Evolutionary conservation across 2,888 invertebrate species (phyloP), one percentile per base, ranked within the genome.

Genomic region (Lissonota sp.): DNA sequence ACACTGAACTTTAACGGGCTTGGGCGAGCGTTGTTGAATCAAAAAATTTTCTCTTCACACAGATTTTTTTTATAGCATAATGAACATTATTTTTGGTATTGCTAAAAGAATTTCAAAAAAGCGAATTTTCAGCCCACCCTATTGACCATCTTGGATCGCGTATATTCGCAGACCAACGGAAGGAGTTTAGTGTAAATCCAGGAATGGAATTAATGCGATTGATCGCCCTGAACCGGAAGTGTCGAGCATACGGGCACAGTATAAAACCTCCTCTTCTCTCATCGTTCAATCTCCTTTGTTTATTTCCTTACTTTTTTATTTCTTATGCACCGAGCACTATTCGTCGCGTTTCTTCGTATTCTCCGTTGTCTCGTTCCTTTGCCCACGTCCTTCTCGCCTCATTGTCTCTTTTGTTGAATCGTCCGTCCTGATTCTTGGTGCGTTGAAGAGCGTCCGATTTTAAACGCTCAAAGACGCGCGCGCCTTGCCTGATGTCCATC

Each of bases 131-230:
- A n/a, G n/a, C n/a, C n/a, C n/a, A n/a, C n/a, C n/a, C n/a, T n/a
- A n/a, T n/a, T n/a, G n/a, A n/a, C n/a, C n/a, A n/a, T n/a, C n/a
- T 26, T 26, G 26, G 26, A 26, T 26, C 26, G 26, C 26, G 26
- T 26, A 26, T 26, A 26, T 26, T 26, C 3, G 26, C 26, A 26
- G 26, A 26, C 26, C 26, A 26, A 3, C 53, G 39, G 8, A 42
- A 16, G 14, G 62, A 42, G 51, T n/a, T 39, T 39, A 40, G 67
- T 26, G 78, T 51, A 67, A 72, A 72, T 79, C 53, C 67, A 67
- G 67, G 53, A 49, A n/a, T 62, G 80, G 60, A 76, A 80, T 80
- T 80, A 77, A 76, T 76, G 76, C 77, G 72, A 73, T 57, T 77
- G 72, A 63, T 63, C 71, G 66, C 58, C 72, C 16, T 46, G 51